Evolutionary conservation across 2,113 vertebrate species (phyloP).

Genomic region (Seriola quinqueradiata): DNA sequence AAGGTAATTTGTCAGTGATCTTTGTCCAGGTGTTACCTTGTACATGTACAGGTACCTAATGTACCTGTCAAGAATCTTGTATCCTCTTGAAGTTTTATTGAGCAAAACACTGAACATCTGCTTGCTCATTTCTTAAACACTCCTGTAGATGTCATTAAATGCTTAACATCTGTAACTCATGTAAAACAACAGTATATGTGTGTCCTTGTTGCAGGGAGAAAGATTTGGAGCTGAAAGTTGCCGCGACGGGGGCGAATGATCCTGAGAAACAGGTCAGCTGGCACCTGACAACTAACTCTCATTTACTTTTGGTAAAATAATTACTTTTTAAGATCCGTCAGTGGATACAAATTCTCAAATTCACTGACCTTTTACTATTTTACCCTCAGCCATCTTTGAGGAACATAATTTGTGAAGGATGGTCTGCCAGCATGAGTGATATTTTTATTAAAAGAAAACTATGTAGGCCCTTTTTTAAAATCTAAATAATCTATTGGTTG

Average conservation of each 20-base stretch:
- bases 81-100: not conserved
- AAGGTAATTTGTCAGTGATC: conserved; percentile 77
- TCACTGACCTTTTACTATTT: not conserved
- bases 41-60: too few relatives aligned
- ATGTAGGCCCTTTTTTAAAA: too few relatives aligned
- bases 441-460: too few relatives aligned
- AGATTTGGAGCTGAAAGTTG: conserved; percentile 90
- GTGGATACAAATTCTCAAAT: not conserved
- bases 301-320: not conserved
- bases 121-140: not conserved
- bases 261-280: conserved; percentile 90
- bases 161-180: not conserved
- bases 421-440: not conserved
- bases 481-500: too few relatives aligned
- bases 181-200: not conserved
- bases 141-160: not conserved
- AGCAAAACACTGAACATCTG: not conserved
- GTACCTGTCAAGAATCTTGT: not conserved
- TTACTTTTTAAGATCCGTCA: not conserved
- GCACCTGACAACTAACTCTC: not conserved
- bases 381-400: not conserved
- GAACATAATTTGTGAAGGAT: not conserved
- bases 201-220: conserved; percentile 87
- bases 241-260: conserved; percentile 89
- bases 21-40: too few relatives aligned